These are phyloP conservation scores for Campylomormyrus tamandua DNA, from an alignment of 2,113 vertebrate genomes.

Conservation along the genomic window DNA sequence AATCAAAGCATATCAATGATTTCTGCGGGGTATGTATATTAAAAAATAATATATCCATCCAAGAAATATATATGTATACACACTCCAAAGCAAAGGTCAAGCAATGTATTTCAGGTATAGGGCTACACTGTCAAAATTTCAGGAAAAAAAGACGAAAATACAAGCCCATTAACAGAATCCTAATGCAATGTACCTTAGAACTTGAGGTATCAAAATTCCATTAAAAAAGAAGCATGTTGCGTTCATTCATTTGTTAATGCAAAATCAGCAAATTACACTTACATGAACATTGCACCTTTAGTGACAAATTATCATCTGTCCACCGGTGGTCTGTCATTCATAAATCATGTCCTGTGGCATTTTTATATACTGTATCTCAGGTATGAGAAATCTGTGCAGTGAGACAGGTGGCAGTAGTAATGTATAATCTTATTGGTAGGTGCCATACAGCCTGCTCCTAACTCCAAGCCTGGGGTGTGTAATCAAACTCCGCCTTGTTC, in stretches of 20 bases:
- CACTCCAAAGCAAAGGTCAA: background rate
- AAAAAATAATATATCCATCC: background rate
- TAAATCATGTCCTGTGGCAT: slow-evolving; percentile 50
- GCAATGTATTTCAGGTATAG: background rate
- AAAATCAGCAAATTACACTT: slow-evolving; percentile 5
- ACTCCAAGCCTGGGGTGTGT: slow-evolving; percentile 31
- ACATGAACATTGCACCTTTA: slow-evolving; percentile 32
- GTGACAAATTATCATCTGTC: slow-evolving; percentile 41
- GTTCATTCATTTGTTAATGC: background rate
- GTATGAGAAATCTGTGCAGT: slow-evolving; percentile 44
- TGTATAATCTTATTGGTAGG: slow-evolving; percentile 39
- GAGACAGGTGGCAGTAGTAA: slow-evolving; percentile 7
- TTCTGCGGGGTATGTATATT: background rate
- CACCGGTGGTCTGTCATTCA: slow-evolving; percentile 42
- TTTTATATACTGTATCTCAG: slow-evolving; percentile 41
- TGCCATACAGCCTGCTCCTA: slow-evolving; percentile 40
- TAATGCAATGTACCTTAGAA: background rate
- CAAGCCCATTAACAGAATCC: background rate
- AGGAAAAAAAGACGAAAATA: background rate
- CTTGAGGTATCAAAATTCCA: background rate
- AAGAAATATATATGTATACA: background rate
- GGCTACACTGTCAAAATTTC: background rate
- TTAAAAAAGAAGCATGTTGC: background rate
- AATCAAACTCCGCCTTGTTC: slow-evolving; percentile 34
- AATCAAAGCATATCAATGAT: slow-evolving; percentile 2